Conservation (phyloP, 2,113 vertebrate genomes). For the Elgaria multicarinata region DNA sequence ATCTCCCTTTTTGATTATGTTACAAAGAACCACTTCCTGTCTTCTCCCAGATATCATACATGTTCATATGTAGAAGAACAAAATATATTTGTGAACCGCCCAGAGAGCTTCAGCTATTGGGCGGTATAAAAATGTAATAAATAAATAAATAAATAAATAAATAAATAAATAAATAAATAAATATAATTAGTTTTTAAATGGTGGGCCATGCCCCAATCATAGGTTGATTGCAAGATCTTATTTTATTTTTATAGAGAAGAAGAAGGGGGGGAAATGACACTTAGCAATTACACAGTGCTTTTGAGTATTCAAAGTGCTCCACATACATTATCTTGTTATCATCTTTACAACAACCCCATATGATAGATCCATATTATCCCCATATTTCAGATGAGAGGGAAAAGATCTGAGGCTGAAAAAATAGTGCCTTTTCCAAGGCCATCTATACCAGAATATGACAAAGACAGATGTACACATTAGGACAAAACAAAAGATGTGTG, state of each 20-base stretch:
- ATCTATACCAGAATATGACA: background rate
- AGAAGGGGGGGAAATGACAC: background rate
- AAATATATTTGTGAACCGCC: too few species aligned
- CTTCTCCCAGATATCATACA: background rate
- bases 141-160: too few species aligned
- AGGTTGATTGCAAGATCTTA: too few species aligned
- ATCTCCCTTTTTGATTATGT: too few species aligned
- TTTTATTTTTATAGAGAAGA: background rate
- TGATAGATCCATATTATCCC: background rate
- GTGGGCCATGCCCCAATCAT: background rate
- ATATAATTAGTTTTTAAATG: background rate
- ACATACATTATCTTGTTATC: background rate
- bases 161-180: too few species aligned
- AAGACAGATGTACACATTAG: background rate
- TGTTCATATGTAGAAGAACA: background rate
- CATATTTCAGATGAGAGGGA: background rate
- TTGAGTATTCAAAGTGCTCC: too few species aligned
- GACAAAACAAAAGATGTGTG: background rate
- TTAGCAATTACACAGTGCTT: too few species aligned
- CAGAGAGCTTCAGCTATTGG: too few species aligned
- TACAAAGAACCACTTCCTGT: background rate
- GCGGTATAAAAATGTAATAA: too few species aligned
- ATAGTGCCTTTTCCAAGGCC: background rate
- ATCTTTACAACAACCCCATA: background rate
- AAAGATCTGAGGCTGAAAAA: background rate